Evolutionary conservation across 1,140 invertebrate species (phyloP).

Genomic region (Lithobius niger): DNA sequence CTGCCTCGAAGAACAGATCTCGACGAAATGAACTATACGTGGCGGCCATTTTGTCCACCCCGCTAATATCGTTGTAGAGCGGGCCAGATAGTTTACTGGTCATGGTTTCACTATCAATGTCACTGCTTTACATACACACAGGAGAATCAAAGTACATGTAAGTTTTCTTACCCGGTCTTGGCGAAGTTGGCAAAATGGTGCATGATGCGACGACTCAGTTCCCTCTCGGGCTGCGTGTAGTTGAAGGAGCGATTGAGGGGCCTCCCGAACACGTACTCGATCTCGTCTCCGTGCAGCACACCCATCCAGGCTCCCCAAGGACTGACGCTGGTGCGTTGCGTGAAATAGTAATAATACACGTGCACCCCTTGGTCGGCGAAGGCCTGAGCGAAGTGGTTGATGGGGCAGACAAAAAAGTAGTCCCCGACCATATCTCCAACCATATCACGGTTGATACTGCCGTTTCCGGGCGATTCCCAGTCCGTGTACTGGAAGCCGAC

Average conservation of each 20-base stretch:
- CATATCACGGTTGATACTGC: slow-evolving; percentile 64
- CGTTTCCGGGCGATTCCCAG: slow-evolving; percentile 70
- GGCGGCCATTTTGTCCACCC: too few relatives aligned
- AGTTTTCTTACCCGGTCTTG: slow-evolving; percentile 70
- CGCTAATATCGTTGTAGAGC: too few relatives aligned
- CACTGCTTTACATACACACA: too few relatives aligned
- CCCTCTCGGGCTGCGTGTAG: slow-evolving; percentile 66
- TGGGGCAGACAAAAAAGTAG: slow-evolving; percentile 86
- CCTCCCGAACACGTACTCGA: slow-evolving; percentile 90
- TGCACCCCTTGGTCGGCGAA: slow-evolving; percentile 63
- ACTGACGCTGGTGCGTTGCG: slow-evolving; percentile 71
- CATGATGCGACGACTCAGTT: slow-evolving; percentile 73
- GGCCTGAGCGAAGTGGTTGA: slow-evolving; percentile 72
- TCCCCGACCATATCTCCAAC: slow-evolving; percentile 79
- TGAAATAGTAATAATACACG: slow-evolving; percentile 72
- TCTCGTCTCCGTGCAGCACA: slow-evolving; percentile 91
- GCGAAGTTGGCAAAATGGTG: slow-evolving; percentile 73
- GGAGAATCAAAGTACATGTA: too few relatives aligned
- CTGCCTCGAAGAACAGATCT: too few relatives aligned
- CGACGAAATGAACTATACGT: too few relatives aligned
- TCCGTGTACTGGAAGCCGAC: slow-evolving; percentile 89
- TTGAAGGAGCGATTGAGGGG: slow-evolving; percentile 62
- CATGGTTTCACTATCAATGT: too few relatives aligned
- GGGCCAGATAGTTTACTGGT: too few relatives aligned
- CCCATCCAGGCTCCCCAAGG: slow-evolving; percentile 97